Evolutionary conservation across 1,140 invertebrate species (phyloP).

Genomic region (Papilio machaon): DNA sequence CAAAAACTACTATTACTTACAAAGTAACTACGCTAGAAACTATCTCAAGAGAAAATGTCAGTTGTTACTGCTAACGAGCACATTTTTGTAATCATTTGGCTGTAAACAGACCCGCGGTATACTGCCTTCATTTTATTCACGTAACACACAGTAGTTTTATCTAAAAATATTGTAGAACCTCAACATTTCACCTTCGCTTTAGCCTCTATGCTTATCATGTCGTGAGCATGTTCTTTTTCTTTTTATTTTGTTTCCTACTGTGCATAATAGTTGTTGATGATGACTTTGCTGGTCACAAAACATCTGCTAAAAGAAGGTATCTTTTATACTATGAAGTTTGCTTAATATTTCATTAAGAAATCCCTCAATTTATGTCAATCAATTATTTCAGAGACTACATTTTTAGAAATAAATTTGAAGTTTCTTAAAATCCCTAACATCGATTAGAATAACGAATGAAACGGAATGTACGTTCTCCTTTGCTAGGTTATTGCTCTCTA

Average conservation of each 20-base stretch:
- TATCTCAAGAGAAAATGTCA: slow-evolving; percentile 1
- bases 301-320: no score
- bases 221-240: no score
- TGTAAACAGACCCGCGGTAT: background rate
- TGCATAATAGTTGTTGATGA: no score
- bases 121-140: background rate
- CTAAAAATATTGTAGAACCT: background rate
- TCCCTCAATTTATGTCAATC: no score
- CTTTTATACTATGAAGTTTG: no score
- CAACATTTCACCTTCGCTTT: background rate
- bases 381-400: no score
- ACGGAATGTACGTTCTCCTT: background rate
- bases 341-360: no score
- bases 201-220: no score
- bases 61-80: background rate
- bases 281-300: no score
- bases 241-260: no score
- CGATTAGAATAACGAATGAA: background rate
- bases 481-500: background rate
- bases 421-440: background rate
- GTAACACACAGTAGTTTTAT: background rate
- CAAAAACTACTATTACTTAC: background rate
- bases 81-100: slow-evolving; percentile 10
- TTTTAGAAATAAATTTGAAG: background rate
- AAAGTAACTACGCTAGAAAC: background rate